Evolutionary conservation across 1,140 invertebrate genomes (phyloP), one percentile per base, ranked within the genome.

Genomic region (Platorchestia sp.): DNA sequence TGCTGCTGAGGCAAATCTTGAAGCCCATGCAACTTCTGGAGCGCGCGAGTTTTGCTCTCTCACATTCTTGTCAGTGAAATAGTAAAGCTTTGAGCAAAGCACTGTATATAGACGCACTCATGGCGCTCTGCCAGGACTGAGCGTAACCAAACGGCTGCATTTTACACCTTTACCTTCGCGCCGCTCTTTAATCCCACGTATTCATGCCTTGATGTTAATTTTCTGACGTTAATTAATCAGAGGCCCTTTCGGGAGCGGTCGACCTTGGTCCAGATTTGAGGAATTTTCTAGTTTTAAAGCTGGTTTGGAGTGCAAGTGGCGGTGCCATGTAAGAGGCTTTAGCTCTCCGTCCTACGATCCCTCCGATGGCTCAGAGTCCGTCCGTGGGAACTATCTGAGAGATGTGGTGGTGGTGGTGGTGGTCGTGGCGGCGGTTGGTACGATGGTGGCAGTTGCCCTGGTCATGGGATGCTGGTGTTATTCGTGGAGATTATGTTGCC

Each of bases 301-400:
- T 22, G 59, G 59, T 75, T 75, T 75, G 14, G 59, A 19, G 59
- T 19, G 59, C 36, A 75, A 19, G 59, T 75, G 59, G 59, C 59
- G 59, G 59, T 75, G 59, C 59, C 59, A 75, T 36, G 14, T 75
- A 36, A 89, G 87, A 44, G 43, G 43, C 43, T 89, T 89, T 89
- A 89, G 87, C 87, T 89, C 14, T 89, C n/a, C n/a, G 87, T 89
- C 87, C 87, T 89, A 16, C 87, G 27, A 44, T 42, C 41, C 87
- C 87, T 89, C 14, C 41, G 43, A 89, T 89, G 87, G 87, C 87
- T 89, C 43, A 14, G n/a, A 89, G 87, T 89, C 43, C 87, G 43
- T 89, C 87, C 87, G 87, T 89, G 87, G 87, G 87, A 89, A 89
- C 87, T 44, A 89, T 89, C 87, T 89, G 41, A 89, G 87, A 41